phyloP scores from a whole-genome alignment of 2,888 invertebrate genomes.

The Dinocampus coccinellae region DNA sequence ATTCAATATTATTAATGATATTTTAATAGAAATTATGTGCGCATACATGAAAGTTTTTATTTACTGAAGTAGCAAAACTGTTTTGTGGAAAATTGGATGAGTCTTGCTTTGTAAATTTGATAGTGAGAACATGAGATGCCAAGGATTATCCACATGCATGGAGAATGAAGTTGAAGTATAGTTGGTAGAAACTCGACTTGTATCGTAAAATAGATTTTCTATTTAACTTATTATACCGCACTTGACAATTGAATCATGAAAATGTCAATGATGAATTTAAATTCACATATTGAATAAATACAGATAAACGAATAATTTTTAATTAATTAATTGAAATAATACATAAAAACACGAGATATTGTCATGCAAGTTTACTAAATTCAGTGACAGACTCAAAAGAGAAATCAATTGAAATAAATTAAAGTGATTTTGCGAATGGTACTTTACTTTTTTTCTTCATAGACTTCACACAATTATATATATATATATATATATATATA shows the following conservation, averaged over 20 bases:
- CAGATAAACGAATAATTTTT: background rate
- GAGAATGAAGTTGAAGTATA: background rate
- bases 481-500: background rate
- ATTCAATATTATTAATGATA: background rate
- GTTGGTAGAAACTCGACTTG: constrained; percentile 17
- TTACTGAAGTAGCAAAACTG: background rate
- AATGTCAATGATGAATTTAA: background rate
- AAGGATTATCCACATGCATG: background rate
- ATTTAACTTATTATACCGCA: constrained; percentile 7
- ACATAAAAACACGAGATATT: no score
- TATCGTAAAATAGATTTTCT: constrained; percentile 25
- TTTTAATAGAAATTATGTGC: background rate
- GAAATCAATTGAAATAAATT: background rate
- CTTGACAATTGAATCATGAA: constrained; percentile 14
- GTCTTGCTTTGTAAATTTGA: constrained; percentile 9
- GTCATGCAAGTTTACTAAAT: no score
- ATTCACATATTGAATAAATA: background rate
- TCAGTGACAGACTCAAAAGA: background rate
- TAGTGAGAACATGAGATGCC: background rate
- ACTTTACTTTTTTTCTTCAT: background rate
- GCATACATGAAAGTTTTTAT: background rate
- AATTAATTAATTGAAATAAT: no score
- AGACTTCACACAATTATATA: background rate
- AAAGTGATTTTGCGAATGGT: constrained; percentile 1
- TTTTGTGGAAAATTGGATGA: background rate